These are phyloP conservation scores for Sesia bembeciformis DNA, from an alignment of 2,888 invertebrate genomes.

Conservation along the genomic window DNA sequence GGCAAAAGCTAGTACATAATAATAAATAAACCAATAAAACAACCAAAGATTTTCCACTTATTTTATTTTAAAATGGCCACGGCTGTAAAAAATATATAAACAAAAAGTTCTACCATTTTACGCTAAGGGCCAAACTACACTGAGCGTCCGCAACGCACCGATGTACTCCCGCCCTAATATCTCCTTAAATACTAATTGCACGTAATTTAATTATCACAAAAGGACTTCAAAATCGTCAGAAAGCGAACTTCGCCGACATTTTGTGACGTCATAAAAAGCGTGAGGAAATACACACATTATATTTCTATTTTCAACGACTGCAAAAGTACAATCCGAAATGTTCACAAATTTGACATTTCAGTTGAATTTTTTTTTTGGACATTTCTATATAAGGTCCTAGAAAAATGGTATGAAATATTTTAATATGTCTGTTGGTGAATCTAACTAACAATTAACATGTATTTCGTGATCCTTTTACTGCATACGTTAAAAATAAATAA, in stretches of 20 bases:
- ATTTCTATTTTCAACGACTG: not conserved
- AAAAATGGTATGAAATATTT: too few relatives aligned
- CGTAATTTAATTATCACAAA: not conserved
- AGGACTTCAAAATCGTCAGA: not conserved
- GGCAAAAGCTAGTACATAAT: too few relatives aligned
- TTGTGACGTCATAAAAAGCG: not conserved
- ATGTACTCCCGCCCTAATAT: not conserved
- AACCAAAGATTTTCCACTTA: conserved; percentile 19
- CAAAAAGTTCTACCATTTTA: conserved; percentile 19
- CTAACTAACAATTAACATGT: too few relatives aligned
- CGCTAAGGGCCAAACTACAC: not conserved
- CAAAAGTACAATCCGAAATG: too few relatives aligned
- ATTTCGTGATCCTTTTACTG: too few relatives aligned
- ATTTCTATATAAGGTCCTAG: too few relatives aligned
- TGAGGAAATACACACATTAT: conserved; percentile 4
- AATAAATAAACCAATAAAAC: too few relatives aligned
- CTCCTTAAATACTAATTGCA: not conserved
- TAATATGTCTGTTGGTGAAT: too few relatives aligned
- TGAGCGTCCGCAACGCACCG: not conserved
- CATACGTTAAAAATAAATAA: too few relatives aligned
- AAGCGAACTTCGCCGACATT: not conserved
- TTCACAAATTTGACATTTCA: too few relatives aligned
- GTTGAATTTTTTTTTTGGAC: too few relatives aligned
- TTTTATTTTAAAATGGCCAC: conserved; percentile 41
- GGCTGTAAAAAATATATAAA: conserved; percentile 41